A percentile compares a stretch with the other conserved stretches of the same genome.
Evolutionary conservation across 2,797 vertebrate species (phyloP).

Genomic region (Pampus argenteus): DNA sequence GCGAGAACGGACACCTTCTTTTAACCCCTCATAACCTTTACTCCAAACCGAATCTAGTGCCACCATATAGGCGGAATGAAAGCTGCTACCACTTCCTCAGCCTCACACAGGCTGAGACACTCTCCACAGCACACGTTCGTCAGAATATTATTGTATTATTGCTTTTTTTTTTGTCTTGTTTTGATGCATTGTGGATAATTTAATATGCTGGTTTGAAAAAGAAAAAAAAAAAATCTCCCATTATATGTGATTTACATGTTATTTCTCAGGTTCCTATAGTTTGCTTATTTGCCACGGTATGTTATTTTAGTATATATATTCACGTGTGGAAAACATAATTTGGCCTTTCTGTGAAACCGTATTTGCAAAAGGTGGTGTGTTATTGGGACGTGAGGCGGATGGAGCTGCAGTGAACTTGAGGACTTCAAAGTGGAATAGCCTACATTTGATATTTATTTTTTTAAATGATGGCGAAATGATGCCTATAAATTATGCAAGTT

Average conservation of each 20-base stretch:
- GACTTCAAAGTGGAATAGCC: conserved; percentile 93
- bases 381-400: conserved; percentile 85
- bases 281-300: conserved; percentile 96
- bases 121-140: conserved; percentile 32
- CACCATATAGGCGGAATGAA: conserved; percentile 86
- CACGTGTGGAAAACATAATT: conserved; percentile 90
- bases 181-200: conserved; percentile 68
- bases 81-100: conserved; percentile 84
- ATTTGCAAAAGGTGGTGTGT: conserved; percentile 88
- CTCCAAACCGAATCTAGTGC: conserved; percentile 90
- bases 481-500: conserved; percentile 99
- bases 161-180: conserved; percentile 48
- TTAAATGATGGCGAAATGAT: conserved; percentile 91
- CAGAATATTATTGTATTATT: conserved; percentile 44
- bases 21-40: conserved; percentile 85
- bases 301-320: conserved; percentile 77
- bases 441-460: conserved; percentile 99
- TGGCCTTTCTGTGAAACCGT: conserved; percentile 88
- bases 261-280: conserved; percentile 97
- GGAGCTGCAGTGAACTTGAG: conserved; percentile 90
- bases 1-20: conserved; percentile 88
- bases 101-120: conserved; percentile 73
- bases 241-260: conserved; percentile 94
- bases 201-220: conserved; percentile 60
- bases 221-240: conserved; percentile 79